Evolutionary conservation across 2,888 invertebrate genomes (phyloP).

Genomic region (Dimorphilus gyrociliatus): DNA sequence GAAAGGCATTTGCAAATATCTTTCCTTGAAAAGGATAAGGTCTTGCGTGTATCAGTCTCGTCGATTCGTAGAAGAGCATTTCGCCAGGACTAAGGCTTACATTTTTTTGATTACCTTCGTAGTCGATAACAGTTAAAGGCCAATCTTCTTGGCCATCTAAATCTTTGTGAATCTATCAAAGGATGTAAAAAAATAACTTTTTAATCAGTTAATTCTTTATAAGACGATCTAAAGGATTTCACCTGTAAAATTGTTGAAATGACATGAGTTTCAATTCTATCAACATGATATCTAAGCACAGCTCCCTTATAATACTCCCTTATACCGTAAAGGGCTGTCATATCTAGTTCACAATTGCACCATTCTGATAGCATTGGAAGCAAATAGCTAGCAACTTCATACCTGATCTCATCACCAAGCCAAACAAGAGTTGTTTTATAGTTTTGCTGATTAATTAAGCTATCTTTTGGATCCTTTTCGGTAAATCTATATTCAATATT

Average conservation of each 20-base stretch:
- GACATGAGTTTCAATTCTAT: constrained; percentile 1
- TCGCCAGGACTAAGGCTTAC: background rate
- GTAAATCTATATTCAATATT: too few species aligned
- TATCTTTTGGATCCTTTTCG: too few species aligned
- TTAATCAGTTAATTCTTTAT: too few species aligned
- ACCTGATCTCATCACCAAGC: too few species aligned
- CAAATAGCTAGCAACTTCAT: too few species aligned
- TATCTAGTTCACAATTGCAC: background rate
- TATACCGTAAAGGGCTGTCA: constrained; percentile 1
- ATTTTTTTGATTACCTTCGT: background rate
- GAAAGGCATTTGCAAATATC: constrained; percentile 2
- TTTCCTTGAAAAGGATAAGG: constrained; percentile 1
- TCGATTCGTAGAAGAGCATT: constrained; percentile 1
- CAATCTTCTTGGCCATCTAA: background rate
- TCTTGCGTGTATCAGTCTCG: background rate
- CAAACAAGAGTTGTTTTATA: too few species aligned
- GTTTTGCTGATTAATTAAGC: too few species aligned
- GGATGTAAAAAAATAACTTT: too few species aligned
- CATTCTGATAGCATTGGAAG: background rate
- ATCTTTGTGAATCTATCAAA: background rate
- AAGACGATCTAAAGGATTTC: too few species aligned
- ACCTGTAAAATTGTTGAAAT: too few species aligned
- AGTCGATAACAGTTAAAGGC: background rate
- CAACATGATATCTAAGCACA: constrained; percentile 2
- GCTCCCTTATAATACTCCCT: constrained; percentile 1